Evolutionary conservation across 2,113 vertebrate species (phyloP).

Genomic region (Rafetus swinhoei): DNA sequence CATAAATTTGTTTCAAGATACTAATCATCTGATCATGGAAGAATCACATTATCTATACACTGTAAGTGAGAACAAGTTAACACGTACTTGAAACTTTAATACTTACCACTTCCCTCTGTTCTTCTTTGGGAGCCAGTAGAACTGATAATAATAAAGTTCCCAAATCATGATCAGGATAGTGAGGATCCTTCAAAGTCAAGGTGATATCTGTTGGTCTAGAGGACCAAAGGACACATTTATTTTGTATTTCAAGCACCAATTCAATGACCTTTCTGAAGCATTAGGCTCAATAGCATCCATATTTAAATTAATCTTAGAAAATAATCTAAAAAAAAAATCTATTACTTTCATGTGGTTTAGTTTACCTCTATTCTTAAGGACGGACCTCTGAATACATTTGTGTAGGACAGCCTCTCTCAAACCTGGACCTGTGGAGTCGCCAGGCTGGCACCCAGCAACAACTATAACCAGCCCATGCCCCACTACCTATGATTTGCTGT

Average conservation of each 20-base stretch:
- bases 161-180: slow-evolving; percentile 91
- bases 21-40: background rate
- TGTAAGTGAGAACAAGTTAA: background rate
- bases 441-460: background rate
- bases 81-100: background rate
- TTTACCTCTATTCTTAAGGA: background rate
- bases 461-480: background rate
- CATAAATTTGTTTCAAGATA: background rate
- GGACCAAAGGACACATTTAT: slow-evolving; percentile 33
- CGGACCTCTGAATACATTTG: background rate
- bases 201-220: slow-evolving; percentile 87
- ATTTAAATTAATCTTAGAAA: background rate
- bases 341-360: background rate
- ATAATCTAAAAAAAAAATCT: background rate
- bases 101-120: slow-evolving; percentile 89
- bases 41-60: background rate
- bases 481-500: background rate
- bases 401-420: background rate
- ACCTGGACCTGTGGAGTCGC: background rate
- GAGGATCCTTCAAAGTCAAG: slow-evolving; percentile 91
- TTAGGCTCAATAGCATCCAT: background rate
- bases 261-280: background rate
- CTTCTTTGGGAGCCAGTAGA: slow-evolving; percentile 87
- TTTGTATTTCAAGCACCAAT: background rate
- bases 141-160: slow-evolving; percentile 88